These are phyloP conservation scores for Caenorhabditis sp. DNA, from an alignment of 2,888 invertebrate species.

Conservation along the genomic window DNA sequence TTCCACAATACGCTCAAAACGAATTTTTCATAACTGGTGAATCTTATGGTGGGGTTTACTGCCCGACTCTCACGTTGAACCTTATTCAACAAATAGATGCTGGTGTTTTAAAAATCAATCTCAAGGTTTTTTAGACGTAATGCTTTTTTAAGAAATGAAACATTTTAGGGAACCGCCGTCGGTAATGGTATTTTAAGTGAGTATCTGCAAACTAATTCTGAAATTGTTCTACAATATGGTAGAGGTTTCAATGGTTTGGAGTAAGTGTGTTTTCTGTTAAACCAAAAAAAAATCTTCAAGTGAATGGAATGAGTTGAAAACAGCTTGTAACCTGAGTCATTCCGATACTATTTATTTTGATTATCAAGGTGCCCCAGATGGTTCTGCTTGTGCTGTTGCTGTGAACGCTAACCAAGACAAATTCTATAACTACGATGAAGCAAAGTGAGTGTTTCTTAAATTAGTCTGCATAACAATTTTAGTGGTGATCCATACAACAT, in stretches of 20 bases:
- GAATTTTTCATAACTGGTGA: conserved; percentile 83
- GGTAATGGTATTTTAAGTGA: conserved; percentile 76
- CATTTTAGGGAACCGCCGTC: conserved; percentile 73
- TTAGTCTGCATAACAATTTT: background rate
- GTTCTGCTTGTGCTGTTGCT: conserved; percentile 50
- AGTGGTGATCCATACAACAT: conserved; percentile 71
- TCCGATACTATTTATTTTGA: conserved; percentile 64
- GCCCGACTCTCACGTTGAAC: conserved; percentile 63
- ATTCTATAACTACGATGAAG: conserved; percentile 54
- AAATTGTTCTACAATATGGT: conserved; percentile 73
- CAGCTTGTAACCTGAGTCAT: conserved; percentile 53
- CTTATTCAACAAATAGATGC: conserved; percentile 66
- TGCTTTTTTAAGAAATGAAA: background rate
- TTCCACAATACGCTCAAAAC: conserved; percentile 84
- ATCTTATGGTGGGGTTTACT: conserved; percentile 77
- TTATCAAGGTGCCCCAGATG: conserved; percentile 52
- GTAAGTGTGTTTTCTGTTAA: conserved; percentile 64
- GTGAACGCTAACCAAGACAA: conserved; percentile 55
- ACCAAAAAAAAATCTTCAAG: conserved; percentile 40
- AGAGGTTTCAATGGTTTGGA: conserved; percentile 72
- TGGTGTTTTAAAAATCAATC: conserved; percentile 60
- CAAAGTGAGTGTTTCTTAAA: conserved; percentile 23
- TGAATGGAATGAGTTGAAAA: conserved; percentile 69
- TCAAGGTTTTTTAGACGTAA: conserved; percentile 52
- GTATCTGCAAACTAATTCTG: conserved; percentile 72